phyloP scores from a whole-genome alignment of 1,140 invertebrate species.

The Venturia canescens region DNA sequence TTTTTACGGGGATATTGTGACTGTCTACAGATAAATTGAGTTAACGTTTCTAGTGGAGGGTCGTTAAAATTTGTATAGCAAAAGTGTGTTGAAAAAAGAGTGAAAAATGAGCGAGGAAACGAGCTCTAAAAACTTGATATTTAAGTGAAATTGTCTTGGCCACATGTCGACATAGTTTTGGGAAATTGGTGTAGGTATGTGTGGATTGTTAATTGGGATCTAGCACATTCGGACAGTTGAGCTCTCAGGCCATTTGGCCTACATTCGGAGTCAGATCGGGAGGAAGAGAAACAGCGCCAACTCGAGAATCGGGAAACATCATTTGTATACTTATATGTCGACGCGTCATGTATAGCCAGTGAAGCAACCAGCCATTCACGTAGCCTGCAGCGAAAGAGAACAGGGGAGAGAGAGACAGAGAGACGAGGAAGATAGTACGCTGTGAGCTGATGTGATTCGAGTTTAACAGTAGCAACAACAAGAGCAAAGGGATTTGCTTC shows the following conservation, averaged over 20 bases:
- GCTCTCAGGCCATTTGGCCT: constrained; percentile 22
- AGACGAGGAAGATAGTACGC: not conserved
- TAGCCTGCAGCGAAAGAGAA: constrained; percentile 10
- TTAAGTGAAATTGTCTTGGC: too few relatives aligned
- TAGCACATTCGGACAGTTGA: constrained; percentile 29
- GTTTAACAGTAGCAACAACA: constrained; percentile 1
- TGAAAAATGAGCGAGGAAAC: too few relatives aligned
- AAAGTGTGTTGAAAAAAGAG: too few relatives aligned
- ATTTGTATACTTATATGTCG: not conserved
- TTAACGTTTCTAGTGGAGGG: too few relatives aligned
- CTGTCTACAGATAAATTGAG: too few relatives aligned
- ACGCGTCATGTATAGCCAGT: not conserved
- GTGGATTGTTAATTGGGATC: constrained; percentile 16
- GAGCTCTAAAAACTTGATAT: too few relatives aligned
- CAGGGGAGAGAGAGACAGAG: too few relatives aligned
- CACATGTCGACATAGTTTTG: not conserved
- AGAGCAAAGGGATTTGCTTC: constrained; percentile 23
- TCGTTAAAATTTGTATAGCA: too few relatives aligned
- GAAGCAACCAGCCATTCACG: not conserved
- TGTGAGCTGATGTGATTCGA: constrained; percentile 22
- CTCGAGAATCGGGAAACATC: constrained; percentile 11
- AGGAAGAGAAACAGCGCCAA: not conserved
- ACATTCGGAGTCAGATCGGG: constrained; percentile 10
- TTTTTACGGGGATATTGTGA: too few relatives aligned
- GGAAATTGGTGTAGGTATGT: not conserved